Evolutionary conservation across 2,113 vertebrate species (phyloP).

Genomic region (western clawed frog (Xenopus tropicalis)): UCB_Xtro_10.0 CM004452.2:46607501-46608000

Average conservation of each 20-base stretch:
- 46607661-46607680: conserved; percentile 96
- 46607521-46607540: conserved; percentile 99
- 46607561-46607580: conserved; percentile 99
- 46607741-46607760: conserved; percentile 82
- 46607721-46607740: conserved; percentile 87
- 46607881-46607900: conserved; percentile 56
- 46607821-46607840: conserved; percentile 71
- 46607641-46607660: conserved; percentile 99
- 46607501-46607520: conserved; percentile 99
- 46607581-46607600: conserved; percentile 99
- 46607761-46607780: conserved; percentile 71
- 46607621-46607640: conserved; percentile 99
- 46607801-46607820: conserved; percentile 63
- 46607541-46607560: conserved; percentile 99
- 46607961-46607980: conserved; percentile 64
- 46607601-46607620: conserved; percentile 99
- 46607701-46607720: conserved; percentile 98
- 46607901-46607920: conserved; percentile 44
- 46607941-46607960: conserved; percentile 59
- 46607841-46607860: conserved; percentile 54
- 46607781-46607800: conserved; percentile 29
- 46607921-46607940: conserved; percentile 48
- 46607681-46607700: conserved; percentile 90
- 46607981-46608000: conserved; percentile 66
- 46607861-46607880: conserved; percentile 75